phyloP scores from a whole-genome alignment of 2,888 invertebrate genomes.

The Pomacea canaliculata region DNA sequence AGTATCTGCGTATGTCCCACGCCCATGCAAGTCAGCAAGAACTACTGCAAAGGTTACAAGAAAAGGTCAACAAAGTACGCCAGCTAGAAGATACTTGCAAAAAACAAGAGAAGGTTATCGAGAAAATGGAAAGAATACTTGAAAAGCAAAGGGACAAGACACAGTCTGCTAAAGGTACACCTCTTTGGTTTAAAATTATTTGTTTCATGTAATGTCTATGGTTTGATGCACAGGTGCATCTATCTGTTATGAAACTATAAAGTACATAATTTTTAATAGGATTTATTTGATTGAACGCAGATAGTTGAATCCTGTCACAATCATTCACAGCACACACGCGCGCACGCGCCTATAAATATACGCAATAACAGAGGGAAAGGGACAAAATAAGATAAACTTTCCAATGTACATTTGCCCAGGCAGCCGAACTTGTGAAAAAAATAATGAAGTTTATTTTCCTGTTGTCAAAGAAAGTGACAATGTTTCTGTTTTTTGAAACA shows the following conservation, averaged over 20 bases:
- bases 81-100: conserved; percentile 64
- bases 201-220: not conserved
- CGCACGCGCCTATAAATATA: too few relatives aligned
- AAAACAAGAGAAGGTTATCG: conserved; percentile 67
- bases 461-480: too few relatives aligned
- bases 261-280: not conserved
- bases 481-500: not conserved
- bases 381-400: too few relatives aligned
- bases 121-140: conserved; percentile 63
- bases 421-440: too few relatives aligned
- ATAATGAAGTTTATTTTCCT: too few relatives aligned
- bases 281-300: not conserved
- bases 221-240: not conserved
- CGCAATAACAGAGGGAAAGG: too few relatives aligned
- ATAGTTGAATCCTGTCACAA: too few relatives aligned
- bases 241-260: not conserved
- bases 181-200: not conserved
- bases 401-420: too few relatives aligned
- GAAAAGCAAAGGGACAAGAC: conserved; percentile 46
- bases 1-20: conserved; percentile 52
- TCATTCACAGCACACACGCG: too few relatives aligned
- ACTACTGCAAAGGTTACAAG: conserved; percentile 59
- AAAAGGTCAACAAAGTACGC: conserved; percentile 56
- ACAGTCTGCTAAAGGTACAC: conserved; percentile 24
- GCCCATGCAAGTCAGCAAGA: conserved; percentile 60